Percentiles rank a stretch among this genome's conserved stretches.
Evolutionary conservation across 2,113 vertebrate species (phyloP).

Genomic region (Sylvia atricapilla): DNA sequence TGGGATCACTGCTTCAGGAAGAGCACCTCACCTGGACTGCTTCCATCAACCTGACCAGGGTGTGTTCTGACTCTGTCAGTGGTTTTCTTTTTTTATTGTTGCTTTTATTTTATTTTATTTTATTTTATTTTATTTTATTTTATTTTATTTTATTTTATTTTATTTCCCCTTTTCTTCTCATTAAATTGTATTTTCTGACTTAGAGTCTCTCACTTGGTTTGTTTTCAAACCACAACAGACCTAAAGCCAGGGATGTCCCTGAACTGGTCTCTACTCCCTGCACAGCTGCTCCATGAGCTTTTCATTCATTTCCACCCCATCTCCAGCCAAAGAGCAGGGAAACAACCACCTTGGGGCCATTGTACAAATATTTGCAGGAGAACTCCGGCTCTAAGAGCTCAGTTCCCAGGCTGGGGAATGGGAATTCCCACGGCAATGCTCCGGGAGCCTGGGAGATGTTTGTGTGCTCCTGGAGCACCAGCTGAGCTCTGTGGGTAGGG

Average conservation of each 20-base stretch:
- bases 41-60: too few species aligned
- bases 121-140: too few species aligned
- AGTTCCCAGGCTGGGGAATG: rapidly evolving
- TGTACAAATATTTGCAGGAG: neutral
- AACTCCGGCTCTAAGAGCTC: neutral
- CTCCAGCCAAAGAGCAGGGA: neutral
- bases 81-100: too few species aligned
- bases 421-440: rapidly evolving
- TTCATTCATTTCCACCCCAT: neutral
- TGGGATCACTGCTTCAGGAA: too few species aligned
- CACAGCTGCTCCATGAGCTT: neutral
- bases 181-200: too few species aligned
- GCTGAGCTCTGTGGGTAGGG: neutral
- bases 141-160: too few species aligned
- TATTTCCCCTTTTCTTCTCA: too few species aligned
- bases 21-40: too few species aligned
- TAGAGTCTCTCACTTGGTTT: too few species aligned
- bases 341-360: neutral
- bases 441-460: rapidly evolving
- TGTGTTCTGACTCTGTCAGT: too few species aligned
- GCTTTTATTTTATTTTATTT: too few species aligned
- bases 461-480: rapidly evolving
- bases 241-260: neutral
- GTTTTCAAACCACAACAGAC: too few species aligned
- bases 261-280: neutral